Conservation (phyloP, 2,113 vertebrate species). For the Azemiops feae region DNA sequence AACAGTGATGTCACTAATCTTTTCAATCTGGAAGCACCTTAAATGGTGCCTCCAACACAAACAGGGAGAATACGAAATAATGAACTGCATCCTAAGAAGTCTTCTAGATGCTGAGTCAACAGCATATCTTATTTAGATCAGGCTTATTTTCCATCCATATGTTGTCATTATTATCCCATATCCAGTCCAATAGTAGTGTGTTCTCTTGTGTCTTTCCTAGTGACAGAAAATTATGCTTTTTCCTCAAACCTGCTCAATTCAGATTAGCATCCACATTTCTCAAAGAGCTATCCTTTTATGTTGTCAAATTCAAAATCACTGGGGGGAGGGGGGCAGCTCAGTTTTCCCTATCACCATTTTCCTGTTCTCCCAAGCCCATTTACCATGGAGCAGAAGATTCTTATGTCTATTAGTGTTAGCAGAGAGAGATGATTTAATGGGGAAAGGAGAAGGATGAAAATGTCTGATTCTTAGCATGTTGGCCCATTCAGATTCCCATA, state of each 20-base stretch:
- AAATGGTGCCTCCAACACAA: neutral
- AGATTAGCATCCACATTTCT: neutral
- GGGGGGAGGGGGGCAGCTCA: neutral
- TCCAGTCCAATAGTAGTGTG: neutral
- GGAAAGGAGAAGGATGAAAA: neutral
- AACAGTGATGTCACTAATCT: neutral
- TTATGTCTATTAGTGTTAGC: neutral
- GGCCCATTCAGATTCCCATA: neutral
- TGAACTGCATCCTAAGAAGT: neutral
- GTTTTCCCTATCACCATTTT: neutral
- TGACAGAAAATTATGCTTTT: neutral
- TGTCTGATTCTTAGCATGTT: neutral
- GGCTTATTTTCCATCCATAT: neutral
- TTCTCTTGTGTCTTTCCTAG: neutral
- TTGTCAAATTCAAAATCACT: neutral
- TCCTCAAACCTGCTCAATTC: neutral
- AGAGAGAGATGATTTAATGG: neutral
- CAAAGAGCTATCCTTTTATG: neutral
- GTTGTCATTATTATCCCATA: neutral
- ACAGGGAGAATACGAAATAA: neutral
- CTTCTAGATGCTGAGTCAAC: neutral
- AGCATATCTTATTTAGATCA: neutral
- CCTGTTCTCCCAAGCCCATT: neutral
- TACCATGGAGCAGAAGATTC: neutral
- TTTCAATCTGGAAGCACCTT: neutral